Conservation (phyloP, 2,888 invertebrate genomes). For the Lapara coniferarum region DNA sequence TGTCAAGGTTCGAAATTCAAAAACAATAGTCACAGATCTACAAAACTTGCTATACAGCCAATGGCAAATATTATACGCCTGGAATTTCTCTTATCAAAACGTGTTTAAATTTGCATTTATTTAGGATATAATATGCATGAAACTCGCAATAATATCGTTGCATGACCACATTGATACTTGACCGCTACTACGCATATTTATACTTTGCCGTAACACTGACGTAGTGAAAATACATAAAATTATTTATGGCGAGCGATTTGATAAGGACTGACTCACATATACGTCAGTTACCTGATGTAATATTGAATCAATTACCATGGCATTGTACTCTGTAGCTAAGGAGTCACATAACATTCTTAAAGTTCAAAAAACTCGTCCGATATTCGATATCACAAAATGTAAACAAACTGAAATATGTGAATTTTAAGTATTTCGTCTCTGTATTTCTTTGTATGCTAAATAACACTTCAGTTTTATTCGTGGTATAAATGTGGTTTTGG, state of each 20-base stretch:
- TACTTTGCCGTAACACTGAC: slow-evolving; percentile 44
- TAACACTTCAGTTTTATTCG: neutral
- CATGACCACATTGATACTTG: slow-evolving; percentile 37
- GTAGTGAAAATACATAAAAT: slow-evolving; percentile 43
- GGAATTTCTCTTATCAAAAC: neutral
- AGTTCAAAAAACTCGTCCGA: slow-evolving; percentile 17
- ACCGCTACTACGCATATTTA: slow-evolving; percentile 35
- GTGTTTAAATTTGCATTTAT: slow-evolving; percentile 3
- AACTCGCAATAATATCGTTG: slow-evolving; percentile 35
- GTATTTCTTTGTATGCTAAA: slow-evolving; percentile 15
- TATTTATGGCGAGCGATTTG: slow-evolving; percentile 41
- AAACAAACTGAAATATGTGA: slow-evolving; percentile 6
- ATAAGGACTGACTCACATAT: slow-evolving; percentile 52
- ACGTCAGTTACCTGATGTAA: slow-evolving; percentile 42
- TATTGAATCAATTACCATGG: slow-evolving; percentile 20
- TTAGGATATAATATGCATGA: slow-evolving; percentile 27
- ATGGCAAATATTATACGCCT: neutral
- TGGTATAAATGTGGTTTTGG: slow-evolving; percentile 1
- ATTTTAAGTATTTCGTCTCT: slow-evolving; percentile 1
- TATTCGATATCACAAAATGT: slow-evolving; percentile 4
- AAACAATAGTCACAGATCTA: neutral
- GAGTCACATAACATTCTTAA: slow-evolving; percentile 1
- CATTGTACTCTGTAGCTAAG: slow-evolving; percentile 14
- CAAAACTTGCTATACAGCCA: neutral
- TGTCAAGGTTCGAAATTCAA: neutral